Evolutionary conservation across 2,888 invertebrate genomes (phyloP).

Genomic region (Cerastis rubricosa): DNA sequence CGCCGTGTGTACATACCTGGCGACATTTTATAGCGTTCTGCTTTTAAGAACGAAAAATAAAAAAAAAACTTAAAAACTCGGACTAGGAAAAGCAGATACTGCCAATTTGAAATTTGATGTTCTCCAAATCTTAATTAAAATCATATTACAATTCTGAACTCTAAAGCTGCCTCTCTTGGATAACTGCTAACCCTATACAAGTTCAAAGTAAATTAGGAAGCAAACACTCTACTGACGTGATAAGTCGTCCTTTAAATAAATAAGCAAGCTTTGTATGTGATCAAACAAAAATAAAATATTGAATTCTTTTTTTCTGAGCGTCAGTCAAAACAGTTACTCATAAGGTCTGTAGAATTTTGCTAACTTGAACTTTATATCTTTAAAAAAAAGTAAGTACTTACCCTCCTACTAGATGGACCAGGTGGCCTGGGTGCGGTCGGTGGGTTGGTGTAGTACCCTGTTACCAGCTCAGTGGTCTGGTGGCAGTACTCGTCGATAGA

Average conservation of each 20-base stretch:
- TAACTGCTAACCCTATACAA: neutral
- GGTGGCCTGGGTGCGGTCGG: conserved; percentile 40
- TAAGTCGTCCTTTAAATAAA: neutral
- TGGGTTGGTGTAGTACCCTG: conserved; percentile 16
- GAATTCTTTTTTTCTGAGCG: neutral
- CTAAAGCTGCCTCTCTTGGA: neutral
- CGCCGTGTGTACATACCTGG: too few relatives aligned
- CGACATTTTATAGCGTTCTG: neutral
- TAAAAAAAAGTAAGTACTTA: too few relatives aligned
- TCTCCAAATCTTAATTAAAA: neutral
- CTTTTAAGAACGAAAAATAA: neutral
- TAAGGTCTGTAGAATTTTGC: neutral
- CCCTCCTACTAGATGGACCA: too few relatives aligned
- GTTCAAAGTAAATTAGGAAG: neutral
- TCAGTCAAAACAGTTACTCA: neutral
- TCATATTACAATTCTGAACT: neutral
- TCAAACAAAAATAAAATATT: neutral
- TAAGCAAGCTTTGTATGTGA: too few relatives aligned
- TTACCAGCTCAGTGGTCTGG: conserved; percentile 28
- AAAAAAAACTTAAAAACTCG: too few relatives aligned
- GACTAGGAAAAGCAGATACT: neutral
- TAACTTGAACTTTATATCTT: neutral
- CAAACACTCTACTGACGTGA: neutral
- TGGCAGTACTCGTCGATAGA: conserved; percentile 71
- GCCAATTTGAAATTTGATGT: neutral